Conservation (phyloP, 2,888 invertebrate species). For the Herminia tarsipennalis region DNA sequence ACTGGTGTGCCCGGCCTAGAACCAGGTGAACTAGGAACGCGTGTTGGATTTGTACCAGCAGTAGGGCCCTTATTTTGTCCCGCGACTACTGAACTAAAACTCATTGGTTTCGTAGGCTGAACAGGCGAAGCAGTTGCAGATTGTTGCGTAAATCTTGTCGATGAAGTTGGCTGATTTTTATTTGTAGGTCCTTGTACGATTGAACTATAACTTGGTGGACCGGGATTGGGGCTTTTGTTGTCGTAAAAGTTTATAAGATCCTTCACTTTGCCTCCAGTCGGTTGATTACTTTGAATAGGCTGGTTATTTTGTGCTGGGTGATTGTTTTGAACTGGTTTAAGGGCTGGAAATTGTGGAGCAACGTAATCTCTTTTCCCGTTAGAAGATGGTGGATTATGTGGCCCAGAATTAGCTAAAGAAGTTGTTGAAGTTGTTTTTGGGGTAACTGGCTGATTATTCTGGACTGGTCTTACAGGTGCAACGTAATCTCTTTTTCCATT, state of each 20-base stretch:
- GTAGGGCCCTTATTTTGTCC: conserved; percentile 55
- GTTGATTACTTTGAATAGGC: conserved; percentile 7
- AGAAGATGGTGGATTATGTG: conserved; percentile 24
- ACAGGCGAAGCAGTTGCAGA: conserved; percentile 32
- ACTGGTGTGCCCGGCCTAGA: conserved; percentile 54
- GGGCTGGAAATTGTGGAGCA: conserved; percentile 49
- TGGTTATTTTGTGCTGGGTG: conserved; percentile 40
- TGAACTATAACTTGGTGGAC: conserved; percentile 73
- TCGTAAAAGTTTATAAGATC: conserved; percentile 75
- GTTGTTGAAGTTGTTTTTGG: conserved; percentile 15
- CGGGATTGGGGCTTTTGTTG: conserved; percentile 51
- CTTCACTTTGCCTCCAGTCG: conserved; percentile 65
- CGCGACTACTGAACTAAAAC: conserved; percentile 65
- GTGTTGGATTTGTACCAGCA: conserved; percentile 43
- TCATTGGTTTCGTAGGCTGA: conserved; percentile 58
- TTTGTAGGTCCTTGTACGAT: conserved; percentile 56
- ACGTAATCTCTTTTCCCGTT: conserved; percentile 60
- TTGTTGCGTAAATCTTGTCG: conserved; percentile 31
- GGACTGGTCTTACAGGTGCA: conserved; percentile 42
- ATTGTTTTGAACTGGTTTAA: conserved; percentile 35
- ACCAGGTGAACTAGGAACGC: conserved; percentile 36
- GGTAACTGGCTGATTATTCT: conserved; percentile 17
- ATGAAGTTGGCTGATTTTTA: conserved; percentile 38
- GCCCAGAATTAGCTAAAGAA: conserved; percentile 5
- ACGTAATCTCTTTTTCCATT: conserved; percentile 64